phyloP scores from a whole-genome alignment of 2,888 invertebrate genomes.

The Perithous albicinctus region DNA sequence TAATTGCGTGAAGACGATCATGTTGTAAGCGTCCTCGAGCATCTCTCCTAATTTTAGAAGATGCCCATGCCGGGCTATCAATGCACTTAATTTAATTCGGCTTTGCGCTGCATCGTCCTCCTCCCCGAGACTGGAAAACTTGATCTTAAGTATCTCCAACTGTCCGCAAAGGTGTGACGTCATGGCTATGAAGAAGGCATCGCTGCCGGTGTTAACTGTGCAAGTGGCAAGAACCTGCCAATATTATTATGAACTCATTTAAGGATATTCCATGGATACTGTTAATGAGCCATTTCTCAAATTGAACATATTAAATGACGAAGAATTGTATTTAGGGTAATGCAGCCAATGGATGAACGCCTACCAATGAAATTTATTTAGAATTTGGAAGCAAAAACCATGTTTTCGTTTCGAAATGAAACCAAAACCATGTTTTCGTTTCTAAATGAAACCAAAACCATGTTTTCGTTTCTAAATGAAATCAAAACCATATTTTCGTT shows the following conservation, averaged over 20 bases:
- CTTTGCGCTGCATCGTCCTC: constrained; percentile 35
- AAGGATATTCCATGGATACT: not conserved
- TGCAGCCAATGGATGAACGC: no score
- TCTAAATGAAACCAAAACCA: no score
- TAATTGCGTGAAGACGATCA: constrained; percentile 71
- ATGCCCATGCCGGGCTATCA: constrained; percentile 69
- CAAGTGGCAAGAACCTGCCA: constrained; percentile 64
- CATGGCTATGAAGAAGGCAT: constrained; percentile 70
- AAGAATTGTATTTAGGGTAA: no score
- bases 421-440: no score
- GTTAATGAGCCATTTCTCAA: no score
- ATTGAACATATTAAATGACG: no score
- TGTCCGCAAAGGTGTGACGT: constrained; percentile 75
- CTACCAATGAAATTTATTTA: no score
- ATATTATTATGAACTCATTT: constrained; percentile 35
- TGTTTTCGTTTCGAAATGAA: no score
- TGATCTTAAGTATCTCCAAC: constrained; percentile 71
- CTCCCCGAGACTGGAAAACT: constrained; percentile 62
- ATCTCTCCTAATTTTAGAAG: constrained; percentile 64
- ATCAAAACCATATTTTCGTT: no score
- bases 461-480: no score
- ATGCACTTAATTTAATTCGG: constrained; percentile 47
- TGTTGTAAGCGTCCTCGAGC: constrained; percentile 68
- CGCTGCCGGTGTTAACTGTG: constrained; percentile 67
- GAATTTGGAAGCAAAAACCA: no score